These are phyloP conservation scores for Drosophila sechellia DNA, from an alignment of 1,140 invertebrate species.

Conservation along the genomic window DNA sequence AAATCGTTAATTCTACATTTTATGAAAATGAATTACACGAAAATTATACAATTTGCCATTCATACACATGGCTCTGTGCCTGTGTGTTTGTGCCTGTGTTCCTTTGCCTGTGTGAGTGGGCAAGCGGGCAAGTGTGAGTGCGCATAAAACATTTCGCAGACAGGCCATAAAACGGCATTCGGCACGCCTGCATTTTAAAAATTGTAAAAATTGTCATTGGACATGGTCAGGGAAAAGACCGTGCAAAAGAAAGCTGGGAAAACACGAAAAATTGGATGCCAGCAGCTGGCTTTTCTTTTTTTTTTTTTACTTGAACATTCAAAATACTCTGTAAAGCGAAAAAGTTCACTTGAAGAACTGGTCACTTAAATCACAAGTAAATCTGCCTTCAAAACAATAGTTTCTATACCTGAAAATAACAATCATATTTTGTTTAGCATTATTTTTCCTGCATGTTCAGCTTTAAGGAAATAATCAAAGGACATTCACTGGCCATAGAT, in stretches of 20 bases:
- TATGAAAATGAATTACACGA: slow-evolving; percentile 70
- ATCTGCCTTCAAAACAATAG: too few relatives aligned
- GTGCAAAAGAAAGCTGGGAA: neutral
- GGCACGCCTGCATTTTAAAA: slow-evolving; percentile 67
- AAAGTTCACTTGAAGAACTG: too few relatives aligned
- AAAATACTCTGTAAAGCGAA: slow-evolving; percentile 10
- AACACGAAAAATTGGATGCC: slow-evolving; percentile 3
- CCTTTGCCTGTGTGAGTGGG: neutral
- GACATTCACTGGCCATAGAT: neutral
- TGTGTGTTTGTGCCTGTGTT: neutral
- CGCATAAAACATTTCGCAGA: slow-evolving; percentile 59
- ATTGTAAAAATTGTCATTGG: slow-evolving; percentile 55
- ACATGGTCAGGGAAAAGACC: slow-evolving; percentile 42
- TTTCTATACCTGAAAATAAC: too few relatives aligned
- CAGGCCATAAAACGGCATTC: slow-evolving; percentile 62
- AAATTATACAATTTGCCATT: slow-evolving; percentile 64
- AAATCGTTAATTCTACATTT: slow-evolving; percentile 77
- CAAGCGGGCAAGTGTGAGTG: slow-evolving; percentile 25
- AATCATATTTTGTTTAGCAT: neutral
- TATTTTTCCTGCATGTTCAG: neutral
- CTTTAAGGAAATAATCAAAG: neutral
- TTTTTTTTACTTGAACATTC: neutral
- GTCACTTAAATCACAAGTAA: neutral
- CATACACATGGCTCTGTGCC: slow-evolving; percentile 18
- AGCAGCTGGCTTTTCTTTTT: neutral